Evolutionary conservation across 2,888 invertebrate species (phyloP).

Genomic region (Heptascelio sp.): DNA sequence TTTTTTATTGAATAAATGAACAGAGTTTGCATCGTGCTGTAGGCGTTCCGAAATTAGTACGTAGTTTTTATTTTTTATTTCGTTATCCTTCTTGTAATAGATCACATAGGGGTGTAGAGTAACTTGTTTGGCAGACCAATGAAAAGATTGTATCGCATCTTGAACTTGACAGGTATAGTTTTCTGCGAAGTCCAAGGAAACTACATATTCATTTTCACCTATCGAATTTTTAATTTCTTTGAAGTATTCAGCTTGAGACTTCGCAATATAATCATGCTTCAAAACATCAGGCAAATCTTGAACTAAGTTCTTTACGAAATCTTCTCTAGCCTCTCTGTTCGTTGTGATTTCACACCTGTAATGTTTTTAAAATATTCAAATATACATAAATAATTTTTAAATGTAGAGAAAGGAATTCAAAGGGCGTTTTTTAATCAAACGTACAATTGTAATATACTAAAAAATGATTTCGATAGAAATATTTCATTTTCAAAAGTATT

Average conservation of each 20-base stretch:
- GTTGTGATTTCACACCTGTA: neutral
- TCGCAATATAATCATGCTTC: conserved; percentile 9
- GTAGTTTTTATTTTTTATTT: conserved; percentile 8
- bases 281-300: conserved; percentile 6
- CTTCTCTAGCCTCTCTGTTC: neutral
- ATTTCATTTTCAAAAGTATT: neutral
- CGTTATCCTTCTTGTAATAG: conserved; percentile 3
- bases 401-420: too few species aligned
- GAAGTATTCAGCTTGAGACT: conserved; percentile 20
- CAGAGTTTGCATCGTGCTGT: conserved; percentile 10
- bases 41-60: conserved; percentile 18
- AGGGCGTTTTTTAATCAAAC: neutral
- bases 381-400: neutral
- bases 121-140: conserved; percentile 22
- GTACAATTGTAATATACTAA: neutral
- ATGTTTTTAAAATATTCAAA: neutral
- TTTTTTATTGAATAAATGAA: conserved; percentile 20
- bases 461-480: neutral
- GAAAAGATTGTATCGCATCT: conserved; percentile 27
- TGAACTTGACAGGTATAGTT: conserved; percentile 29
- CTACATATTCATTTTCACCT: conserved; percentile 15
- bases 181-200: conserved; percentile 33
- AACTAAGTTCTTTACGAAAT: neutral
- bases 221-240: neutral
- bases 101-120: conserved; percentile 32